These are phyloP conservation scores for Pristionchus entomophagus DNA, from an alignment of 2,888 invertebrate genomes.

Conservation along the genomic window DNA sequence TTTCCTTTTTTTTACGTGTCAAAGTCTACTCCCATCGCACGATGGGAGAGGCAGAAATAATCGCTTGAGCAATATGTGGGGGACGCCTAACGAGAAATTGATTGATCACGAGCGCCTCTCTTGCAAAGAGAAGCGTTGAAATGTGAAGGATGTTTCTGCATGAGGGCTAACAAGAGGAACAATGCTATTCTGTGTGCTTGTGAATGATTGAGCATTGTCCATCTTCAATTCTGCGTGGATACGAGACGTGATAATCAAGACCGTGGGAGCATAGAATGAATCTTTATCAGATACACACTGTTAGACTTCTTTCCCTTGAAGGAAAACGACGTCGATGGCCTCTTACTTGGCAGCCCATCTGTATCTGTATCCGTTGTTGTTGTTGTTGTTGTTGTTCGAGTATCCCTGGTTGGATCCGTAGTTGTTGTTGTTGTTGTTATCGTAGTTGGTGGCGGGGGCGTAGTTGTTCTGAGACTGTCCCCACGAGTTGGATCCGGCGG, in stretches of 20 bases:
- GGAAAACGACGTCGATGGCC: neutral
- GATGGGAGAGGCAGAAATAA: no score
- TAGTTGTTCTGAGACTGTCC: neutral
- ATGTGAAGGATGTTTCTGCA: no score
- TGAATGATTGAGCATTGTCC: no score
- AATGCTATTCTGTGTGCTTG: no score
- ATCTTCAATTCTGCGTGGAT: no score
- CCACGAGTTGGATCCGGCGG: neutral
- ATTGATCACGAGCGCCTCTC: neutral
- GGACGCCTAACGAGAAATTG: no score
- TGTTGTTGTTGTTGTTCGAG: conserved; percentile 11
- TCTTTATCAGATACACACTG: conserved; percentile 21
- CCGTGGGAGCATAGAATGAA: neutral
- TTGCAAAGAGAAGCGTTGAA: no score
- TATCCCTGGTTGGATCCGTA: conserved; percentile 37
- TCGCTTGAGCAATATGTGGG: no score
- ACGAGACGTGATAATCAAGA: no score
- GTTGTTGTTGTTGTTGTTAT: neutral
- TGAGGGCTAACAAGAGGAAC: no score
- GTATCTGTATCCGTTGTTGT: conserved; percentile 25
- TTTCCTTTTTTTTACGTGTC: no score
- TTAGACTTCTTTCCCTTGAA: neutral
- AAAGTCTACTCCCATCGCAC: no score
- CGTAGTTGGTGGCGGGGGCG: conserved; percentile 29
- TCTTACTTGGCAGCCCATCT: conserved; percentile 15